Evolutionary conservation across 2,888 invertebrate species (phyloP), one percentile per base, ranked within the genome.

Genomic region (Fragum sueziense): DNA sequence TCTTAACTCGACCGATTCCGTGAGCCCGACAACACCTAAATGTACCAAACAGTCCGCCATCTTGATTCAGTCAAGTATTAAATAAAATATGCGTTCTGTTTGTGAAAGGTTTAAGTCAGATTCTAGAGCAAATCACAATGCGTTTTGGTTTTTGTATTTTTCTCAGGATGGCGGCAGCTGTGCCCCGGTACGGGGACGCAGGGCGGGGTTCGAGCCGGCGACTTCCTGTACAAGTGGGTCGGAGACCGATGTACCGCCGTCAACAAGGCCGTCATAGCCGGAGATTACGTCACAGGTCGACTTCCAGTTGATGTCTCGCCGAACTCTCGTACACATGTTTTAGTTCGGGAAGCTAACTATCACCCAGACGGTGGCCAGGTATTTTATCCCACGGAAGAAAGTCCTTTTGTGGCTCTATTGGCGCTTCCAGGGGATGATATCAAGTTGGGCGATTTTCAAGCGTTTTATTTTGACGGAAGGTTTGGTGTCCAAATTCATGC

Each of bases 401-500:
- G 77, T 20, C 74, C 85, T 0, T 85, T 85, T 51, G 75, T 85
- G 0, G 85, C 83, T 4, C 41, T 85, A 14, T 68, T 86, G 25
- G 87, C 87, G 11, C 73, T 85, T 2, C 87, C 87, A 4, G 81
- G 82, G 1, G 87, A 87, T 68, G 85, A 87, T 51, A 74, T 87
- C 25, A 85, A 83, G 61, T 75, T 76, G 34, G 70, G 84, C n/a
- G 72, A 86, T 54, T 87, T 87, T 70, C 73, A 74, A 14, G 86
- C 88, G 0, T 88, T 88, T 74, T 88, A 86, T 73, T 88, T 84
- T 59, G 87, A 88, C 52, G 88, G 88, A 25, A 84, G 77, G n/a
- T 87, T 85, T 67, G 88, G 88, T 25, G 74, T 87, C 0, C 88
- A 88, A 62, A 87, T 88, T 29, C 82, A 85, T 37, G 80, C 88